Evolutionary conservation across 2,113 vertebrate species (phyloP), one percentile per base, ranked within the genome.

Genomic region (Anas platyrhynchos): DNA sequence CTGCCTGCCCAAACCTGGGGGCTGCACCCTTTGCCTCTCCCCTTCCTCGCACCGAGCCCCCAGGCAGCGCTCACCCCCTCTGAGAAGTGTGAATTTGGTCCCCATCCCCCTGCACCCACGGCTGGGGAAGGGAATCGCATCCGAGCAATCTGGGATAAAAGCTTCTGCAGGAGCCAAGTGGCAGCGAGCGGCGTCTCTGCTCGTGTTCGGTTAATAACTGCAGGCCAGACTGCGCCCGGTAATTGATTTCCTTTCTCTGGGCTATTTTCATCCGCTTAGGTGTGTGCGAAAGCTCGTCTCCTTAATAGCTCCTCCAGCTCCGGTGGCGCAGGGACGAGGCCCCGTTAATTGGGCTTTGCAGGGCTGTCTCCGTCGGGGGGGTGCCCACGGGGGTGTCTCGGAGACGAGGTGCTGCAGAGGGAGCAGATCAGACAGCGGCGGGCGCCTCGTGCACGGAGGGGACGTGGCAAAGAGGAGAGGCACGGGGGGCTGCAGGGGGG

Each of bases 241-340:
- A 63, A 95, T 92, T 82, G 73, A 91, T 96, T 96, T 91, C 88
- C 91, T 92, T 94, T 88, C 94, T 92, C 69, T 10, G 12, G 75
- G 91, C 86, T 91, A 44, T 96, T 97, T 94, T 62, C 91, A 94
- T 92, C 91, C 18, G 17, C 84, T 94, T 36, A 88, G 92, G 86
- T 91, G 93, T 55, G 90, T 15, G 83, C 69, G 38, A 8, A 29
- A 67, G 52, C 31, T 67, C 32, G 0, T 34, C 80, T 68, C 54
- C 74, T 26, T 85, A 74, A 80, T 52, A 68, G 59, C 68, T 86
- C 48, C 82, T 88, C 79, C 76, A 21, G 73, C 86, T 84, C 52
- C 2, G 1, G 22, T 2, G 44, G n/a, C 7, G 22, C 0, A 6
- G 78, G 76, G 71, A 67, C 27, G 29, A 2, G 36, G 43, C 29